Evolutionary conservation across 2,797 vertebrate species (phyloP), one percentile per base, ranked within the genome.

Genomic region (Choloepus didactylus): DNA sequence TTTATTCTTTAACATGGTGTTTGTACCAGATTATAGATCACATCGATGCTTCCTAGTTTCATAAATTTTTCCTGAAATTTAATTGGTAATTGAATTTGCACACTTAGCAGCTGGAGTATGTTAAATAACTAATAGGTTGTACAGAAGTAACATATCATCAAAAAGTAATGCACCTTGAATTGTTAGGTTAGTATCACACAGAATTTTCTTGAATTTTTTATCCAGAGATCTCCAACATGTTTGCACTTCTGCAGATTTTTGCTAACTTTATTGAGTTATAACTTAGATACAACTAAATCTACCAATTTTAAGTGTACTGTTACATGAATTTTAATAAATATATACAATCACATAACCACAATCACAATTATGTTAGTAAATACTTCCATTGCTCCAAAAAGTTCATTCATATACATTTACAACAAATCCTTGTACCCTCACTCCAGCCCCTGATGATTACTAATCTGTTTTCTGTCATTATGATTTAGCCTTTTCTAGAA

Each of bases 141-240:
- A 49, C 27, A 25, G 29, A 64, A 19, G 9, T 75, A 89, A 1
- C 9, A 67, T 19, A 56, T 27, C 1, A 44, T 41, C n/a, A 70
- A 82, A 94, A 86, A 31, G 6, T 31, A 75, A 87, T 18, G 3
- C 9, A 54, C 4, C 41, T 67, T 72, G 87, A 41, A 41, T 9
- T 56, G 5, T 77, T 70, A 41, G 31, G 79, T 11, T 16, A 91
- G 66, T 93, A 66, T 84, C 21, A 44, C 38, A 73, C 14, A 5
- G 7, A 86, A 67, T 67, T 88, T 94, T 88, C 79, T 86, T 38
- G 76, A 56, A 9, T 76, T 81, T 87, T 89, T 82, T 86, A 76
- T 79, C 7, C 10, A 69, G 29, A 87, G 16, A 54, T 79, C 16
- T 41, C 6, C 15, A 79, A 64, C 23, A 72, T 66, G 0, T 29